Conservation (phyloP, 2,797 vertebrate species). For the Protonibea diacanthus region DNA sequence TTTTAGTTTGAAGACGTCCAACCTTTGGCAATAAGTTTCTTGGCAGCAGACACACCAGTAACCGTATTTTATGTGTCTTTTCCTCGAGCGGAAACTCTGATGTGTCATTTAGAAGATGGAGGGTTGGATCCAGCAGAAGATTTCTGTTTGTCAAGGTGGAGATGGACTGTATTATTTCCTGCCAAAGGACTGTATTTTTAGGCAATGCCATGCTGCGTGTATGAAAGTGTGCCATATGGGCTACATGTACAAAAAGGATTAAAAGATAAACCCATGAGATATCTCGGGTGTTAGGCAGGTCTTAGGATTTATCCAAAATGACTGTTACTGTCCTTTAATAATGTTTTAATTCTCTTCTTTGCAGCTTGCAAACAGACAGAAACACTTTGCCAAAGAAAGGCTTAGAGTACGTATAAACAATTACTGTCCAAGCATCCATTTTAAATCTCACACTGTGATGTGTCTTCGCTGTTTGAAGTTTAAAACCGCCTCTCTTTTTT, state of each 20-base stretch:
- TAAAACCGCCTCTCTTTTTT: slow-evolving; percentile 18
- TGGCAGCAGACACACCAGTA: slow-evolving; percentile 17
- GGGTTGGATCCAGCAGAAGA: slow-evolving; percentile 13
- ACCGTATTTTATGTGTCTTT: slow-evolving; percentile 39
- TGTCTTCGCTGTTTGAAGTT: slow-evolving; percentile 6
- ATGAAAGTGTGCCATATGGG: slow-evolving; percentile 20
- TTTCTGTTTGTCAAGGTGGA: slow-evolving; percentile 42
- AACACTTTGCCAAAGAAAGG: slow-evolving; percentile 97
- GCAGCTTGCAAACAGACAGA: slow-evolving; percentile 91
- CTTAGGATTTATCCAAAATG: not conserved
- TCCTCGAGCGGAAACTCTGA: slow-evolving; percentile 16
- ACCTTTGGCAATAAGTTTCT: slow-evolving; percentile 12
- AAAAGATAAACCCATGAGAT: not conserved
- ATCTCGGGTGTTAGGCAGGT: not conserved
- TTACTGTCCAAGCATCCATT: not conserved
- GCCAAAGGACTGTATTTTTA: slow-evolving; percentile 35
- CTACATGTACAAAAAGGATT: slow-evolving; percentile 7
- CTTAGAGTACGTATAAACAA: slow-evolving; percentile 88
- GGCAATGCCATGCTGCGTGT: slow-evolving; percentile 17
- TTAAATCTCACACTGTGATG: slow-evolving; percentile 3
- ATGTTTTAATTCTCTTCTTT: slow-evolving; percentile 44
- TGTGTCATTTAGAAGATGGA: slow-evolving; percentile 48
- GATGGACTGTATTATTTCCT: slow-evolving; percentile 22
- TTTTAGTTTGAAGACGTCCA: slow-evolving; percentile 27
- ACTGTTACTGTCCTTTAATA: not conserved